These are phyloP conservation scores for Helostoma temminkii DNA, from an alignment of 2,797 vertebrate genomes.

Conservation along the genomic window DNA sequence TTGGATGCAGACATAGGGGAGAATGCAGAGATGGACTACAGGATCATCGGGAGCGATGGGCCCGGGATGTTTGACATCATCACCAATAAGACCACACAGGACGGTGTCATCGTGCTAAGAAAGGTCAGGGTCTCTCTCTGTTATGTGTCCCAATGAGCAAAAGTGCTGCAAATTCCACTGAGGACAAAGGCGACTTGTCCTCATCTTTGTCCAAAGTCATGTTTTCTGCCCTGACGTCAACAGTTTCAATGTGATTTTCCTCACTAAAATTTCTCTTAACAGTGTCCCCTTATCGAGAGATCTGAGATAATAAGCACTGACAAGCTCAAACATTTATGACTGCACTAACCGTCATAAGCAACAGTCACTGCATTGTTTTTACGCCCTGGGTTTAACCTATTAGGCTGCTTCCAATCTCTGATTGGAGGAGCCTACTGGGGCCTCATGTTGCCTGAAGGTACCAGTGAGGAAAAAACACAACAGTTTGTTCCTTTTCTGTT, in stretches of 20 bases:
- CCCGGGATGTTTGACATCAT: constrained; percentile 89
- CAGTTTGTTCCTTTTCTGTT: not conserved
- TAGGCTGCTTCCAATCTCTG: constrained; percentile 8
- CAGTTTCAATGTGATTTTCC: not conserved
- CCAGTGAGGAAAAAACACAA: constrained; percentile 2
- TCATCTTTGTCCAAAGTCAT: too few species aligned
- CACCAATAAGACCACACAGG: constrained; percentile 91
- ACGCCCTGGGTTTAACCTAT: constrained; percentile 14
- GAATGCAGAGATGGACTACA: constrained; percentile 93
- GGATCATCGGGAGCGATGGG: constrained; percentile 89
- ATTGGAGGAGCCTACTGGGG: constrained; percentile 19
- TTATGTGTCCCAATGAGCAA: not conserved
- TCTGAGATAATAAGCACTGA: not conserved
- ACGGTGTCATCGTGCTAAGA: constrained; percentile 90
- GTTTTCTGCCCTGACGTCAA: too few species aligned
- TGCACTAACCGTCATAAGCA: not conserved
- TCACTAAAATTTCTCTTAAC: not conserved
- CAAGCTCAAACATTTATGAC: not conserved
- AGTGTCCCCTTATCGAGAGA: not conserved
- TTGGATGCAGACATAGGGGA: constrained; percentile 89
- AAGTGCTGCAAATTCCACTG: not conserved
- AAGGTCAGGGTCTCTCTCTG: constrained; percentile 83
- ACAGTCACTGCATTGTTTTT: not conserved
- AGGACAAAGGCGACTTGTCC: too few species aligned
- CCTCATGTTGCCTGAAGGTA: constrained; percentile 18